These are phyloP conservation scores for Bucco capensis DNA, from an alignment of 2,113 vertebrate genomes.

Conservation along the genomic window DNA sequence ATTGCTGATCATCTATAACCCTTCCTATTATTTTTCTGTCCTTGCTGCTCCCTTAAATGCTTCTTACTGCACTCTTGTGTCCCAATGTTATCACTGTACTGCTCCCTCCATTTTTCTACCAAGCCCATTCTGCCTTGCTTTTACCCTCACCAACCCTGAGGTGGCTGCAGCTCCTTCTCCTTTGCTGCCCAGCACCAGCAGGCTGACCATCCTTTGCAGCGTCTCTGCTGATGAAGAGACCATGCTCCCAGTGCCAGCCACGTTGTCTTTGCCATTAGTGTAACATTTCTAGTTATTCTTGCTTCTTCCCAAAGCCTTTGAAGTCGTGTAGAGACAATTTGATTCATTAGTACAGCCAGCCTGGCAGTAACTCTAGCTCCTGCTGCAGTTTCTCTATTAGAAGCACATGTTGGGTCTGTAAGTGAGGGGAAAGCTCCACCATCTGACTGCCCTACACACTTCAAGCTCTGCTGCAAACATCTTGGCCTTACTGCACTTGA, in stretches of 20 bases:
- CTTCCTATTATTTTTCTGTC: neutral
- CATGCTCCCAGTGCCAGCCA: neutral
- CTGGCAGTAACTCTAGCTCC: constrained; percentile 53
- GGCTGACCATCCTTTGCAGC: neutral
- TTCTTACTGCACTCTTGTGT: neutral
- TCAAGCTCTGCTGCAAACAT: neutral
- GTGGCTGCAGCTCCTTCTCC: neutral
- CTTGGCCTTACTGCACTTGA: neutral
- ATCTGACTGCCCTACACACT: neutral
- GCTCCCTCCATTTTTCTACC: neutral
- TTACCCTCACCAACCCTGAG: neutral
- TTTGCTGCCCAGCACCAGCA: neutral
- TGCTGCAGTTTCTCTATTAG: constrained; percentile 45
- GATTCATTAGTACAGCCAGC: constrained; percentile 39
- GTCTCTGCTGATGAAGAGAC: neutral
- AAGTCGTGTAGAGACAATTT: constrained; percentile 46
- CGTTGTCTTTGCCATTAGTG: constrained; percentile 25
- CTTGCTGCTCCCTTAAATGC: neutral
- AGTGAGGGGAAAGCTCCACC: neutral
- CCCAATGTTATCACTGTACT: neutral
- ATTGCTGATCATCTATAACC: neutral
- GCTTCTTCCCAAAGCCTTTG: constrained; percentile 40
- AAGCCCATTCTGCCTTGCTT: neutral
- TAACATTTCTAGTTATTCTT: constrained; percentile 63
- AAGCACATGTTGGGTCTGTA: constrained; percentile 37